Conservation (phyloP, 2,888 invertebrate genomes). For the Drosophila histrio region DNA sequence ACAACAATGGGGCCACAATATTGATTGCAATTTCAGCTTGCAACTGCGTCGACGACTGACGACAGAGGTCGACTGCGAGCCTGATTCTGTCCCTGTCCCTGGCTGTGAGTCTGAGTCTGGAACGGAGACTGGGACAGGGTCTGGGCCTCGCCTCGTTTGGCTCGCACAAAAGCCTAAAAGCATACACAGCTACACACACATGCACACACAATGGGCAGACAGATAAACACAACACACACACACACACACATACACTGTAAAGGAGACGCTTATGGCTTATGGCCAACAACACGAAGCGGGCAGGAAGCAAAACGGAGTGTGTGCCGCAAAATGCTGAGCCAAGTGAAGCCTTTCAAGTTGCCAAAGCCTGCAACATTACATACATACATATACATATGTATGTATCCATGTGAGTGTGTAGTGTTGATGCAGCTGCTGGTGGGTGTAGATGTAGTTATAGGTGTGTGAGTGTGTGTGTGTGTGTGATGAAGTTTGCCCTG, state of each 20-base stretch:
- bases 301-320: slow-evolving; percentile 22
- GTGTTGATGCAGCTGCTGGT: slow-evolving; percentile 47
- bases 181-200: slow-evolving; percentile 46
- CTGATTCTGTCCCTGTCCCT: slow-evolving; percentile 27
- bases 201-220: slow-evolving; percentile 33
- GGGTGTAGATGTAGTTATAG: slow-evolving; percentile 27
- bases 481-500: slow-evolving; percentile 63
- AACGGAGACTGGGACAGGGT: slow-evolving; percentile 13
- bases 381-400: slow-evolving; percentile 1
- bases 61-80: slow-evolving; percentile 34
- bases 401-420: slow-evolving; percentile 13
- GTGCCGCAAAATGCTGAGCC: slow-evolving; percentile 61
- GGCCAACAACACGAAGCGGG: slow-evolving; percentile 30
- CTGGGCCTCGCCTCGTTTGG: slow-evolving; percentile 72
- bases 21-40: slow-evolving; percentile 80
- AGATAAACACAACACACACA: slow-evolving; percentile 57
- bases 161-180: slow-evolving; percentile 78
- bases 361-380: slow-evolving; percentile 63
- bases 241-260: slow-evolving; percentile 35
- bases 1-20: slow-evolving; percentile 65
- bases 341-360: slow-evolving; percentile 78
- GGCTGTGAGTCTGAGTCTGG: slow-evolving; percentile 20
- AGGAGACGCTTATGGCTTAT: slow-evolving; percentile 38
- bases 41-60: slow-evolving; percentile 33
- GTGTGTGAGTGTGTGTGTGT: slow-evolving; percentile 14